Conservation (phyloP, 2,797 vertebrate species). For the Tokudaia tokunoshimensis region DNA sequence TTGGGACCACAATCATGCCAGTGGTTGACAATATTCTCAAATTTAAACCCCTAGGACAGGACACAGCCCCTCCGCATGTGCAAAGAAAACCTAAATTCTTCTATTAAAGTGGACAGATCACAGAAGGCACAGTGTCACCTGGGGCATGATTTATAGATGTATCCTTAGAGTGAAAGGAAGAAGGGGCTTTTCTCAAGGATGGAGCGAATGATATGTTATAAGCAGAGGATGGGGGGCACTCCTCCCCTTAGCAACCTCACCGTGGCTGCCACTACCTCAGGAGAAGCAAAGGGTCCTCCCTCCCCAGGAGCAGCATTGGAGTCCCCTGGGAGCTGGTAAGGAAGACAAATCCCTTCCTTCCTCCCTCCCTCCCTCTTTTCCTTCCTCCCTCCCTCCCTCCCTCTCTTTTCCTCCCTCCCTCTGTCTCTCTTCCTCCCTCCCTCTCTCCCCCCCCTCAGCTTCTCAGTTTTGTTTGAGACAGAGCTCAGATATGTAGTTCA, state of each 20-base stretch:
- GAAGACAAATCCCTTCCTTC: background rate
- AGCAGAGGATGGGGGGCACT: background rate
- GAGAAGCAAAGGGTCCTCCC: background rate
- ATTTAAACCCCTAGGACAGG: background rate
- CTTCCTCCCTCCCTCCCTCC: no score
- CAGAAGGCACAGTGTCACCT: background rate
- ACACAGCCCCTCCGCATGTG: background rate
- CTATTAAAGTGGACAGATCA: background rate
- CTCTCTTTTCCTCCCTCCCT: background rate
- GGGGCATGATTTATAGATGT: background rate
- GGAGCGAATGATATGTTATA: background rate
- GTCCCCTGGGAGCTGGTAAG: background rate
- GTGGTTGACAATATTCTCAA: background rate
- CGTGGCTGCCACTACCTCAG: background rate
- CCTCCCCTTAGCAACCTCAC: background rate
- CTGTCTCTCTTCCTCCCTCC: background rate
- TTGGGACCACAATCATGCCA: background rate
- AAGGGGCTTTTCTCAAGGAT: background rate
- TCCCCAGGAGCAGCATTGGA: background rate
- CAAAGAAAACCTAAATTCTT: slow-evolving; percentile 2
- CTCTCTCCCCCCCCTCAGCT: background rate
- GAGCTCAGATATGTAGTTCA: background rate
- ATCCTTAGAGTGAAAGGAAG: background rate
- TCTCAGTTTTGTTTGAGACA: background rate
- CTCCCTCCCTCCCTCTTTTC: no score